These are phyloP conservation scores for Troglohyphantes excavatus DNA, from an alignment of 2,888 invertebrate genomes.

Conservation along the genomic window DNA sequence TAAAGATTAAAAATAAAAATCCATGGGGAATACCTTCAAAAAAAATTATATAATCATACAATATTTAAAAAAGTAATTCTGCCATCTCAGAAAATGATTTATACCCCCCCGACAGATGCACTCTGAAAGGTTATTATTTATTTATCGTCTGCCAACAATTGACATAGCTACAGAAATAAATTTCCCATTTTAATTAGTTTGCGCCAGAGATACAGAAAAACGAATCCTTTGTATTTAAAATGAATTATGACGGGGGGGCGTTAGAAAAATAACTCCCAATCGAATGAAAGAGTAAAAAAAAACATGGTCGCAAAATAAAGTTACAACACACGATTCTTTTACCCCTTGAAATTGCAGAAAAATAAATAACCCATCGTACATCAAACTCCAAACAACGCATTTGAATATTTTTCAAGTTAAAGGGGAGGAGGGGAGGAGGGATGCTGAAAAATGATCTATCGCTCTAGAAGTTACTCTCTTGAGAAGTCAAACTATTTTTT, in stretches of 20 bases:
- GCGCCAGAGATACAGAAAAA: background rate
- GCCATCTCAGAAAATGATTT: background rate
- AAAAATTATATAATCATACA: background rate
- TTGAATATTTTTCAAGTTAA: slow-evolving; percentile 44
- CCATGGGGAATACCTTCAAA: too few species aligned
- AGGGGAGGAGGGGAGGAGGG: background rate
- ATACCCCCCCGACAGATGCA: background rate
- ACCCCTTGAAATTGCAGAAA: slow-evolving; percentile 1
- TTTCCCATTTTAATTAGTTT: background rate
- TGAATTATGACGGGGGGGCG: slow-evolving; percentile 29
- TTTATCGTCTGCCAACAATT: background rate
- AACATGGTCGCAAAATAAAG: slow-evolving; percentile 17
- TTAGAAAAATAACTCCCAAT: background rate
- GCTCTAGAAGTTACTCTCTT: background rate
- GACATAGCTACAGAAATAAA: background rate
- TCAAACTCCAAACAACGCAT: slow-evolving; percentile 46
- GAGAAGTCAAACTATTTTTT: slow-evolving; percentile 47
- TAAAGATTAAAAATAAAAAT: too few species aligned
- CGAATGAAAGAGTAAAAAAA: slow-evolving; percentile 8
- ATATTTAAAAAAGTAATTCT: background rate
- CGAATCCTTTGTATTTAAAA: slow-evolving; percentile 11
- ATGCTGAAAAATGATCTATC: slow-evolving; percentile 27
- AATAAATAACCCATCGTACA: slow-evolving; percentile 31
- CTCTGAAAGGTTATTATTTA: background rate
- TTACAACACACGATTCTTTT: background rate